A percentile compares a stretch with the other conserved stretches of the same genome.
Evolutionary conservation across 2,113 vertebrate species (phyloP).

Genomic region (Semnornis frantzii): DNA sequence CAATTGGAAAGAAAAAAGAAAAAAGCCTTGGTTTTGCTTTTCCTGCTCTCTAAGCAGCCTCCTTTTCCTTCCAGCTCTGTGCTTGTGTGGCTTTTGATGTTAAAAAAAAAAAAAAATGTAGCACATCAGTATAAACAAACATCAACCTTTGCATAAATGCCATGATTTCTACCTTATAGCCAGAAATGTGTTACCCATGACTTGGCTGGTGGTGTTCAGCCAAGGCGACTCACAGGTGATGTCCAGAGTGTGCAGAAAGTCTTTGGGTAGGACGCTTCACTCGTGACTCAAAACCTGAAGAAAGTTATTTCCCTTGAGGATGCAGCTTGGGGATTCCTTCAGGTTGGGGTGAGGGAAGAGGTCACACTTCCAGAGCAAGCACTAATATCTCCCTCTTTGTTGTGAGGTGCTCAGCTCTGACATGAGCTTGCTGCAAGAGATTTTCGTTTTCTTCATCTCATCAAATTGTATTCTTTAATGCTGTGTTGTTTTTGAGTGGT

Average conservation of each 20-base stretch:
- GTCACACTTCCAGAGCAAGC: not conserved
- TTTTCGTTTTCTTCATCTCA: not conserved
- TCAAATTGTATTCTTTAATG: not conserved
- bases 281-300: not conserved
- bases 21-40: not conserved
- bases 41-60: not conserved
- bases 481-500: not conserved
- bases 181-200: not conserved
- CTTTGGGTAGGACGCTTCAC: not conserved
- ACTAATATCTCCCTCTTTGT: not conserved
- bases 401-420: rapidly evolving
- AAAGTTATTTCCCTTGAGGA: not conserved
- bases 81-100: not conserved
- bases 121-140: not conserved
- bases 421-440: not conserved
- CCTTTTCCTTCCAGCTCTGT: not conserved
- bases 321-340: not conserved
- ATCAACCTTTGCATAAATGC: not conserved
- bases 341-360: not conserved
- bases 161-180: not conserved
- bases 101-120: not conserved
- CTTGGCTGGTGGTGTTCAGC: not conserved
- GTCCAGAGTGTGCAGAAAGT: not conserved
- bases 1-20: not conserved
- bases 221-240: not conserved